Percentiles rank a stretch among this genome's conserved stretches.
Evolutionary conservation across 2,113 vertebrate species (phyloP).

Genomic region (Hydrochoerus hydrochaeris): DNA sequence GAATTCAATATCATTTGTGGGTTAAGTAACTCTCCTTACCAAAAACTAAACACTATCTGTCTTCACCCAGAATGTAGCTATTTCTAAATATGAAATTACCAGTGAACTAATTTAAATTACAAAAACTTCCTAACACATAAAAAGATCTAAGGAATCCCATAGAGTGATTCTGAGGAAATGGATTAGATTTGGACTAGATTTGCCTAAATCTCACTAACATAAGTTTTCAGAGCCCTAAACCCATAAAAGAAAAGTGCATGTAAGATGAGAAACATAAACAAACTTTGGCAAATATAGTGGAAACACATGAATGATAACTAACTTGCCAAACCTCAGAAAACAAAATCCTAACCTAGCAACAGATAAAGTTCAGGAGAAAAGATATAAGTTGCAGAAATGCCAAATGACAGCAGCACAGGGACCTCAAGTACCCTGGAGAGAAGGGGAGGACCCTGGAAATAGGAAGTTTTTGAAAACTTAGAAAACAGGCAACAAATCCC

Average conservation of each 20-base stretch:
- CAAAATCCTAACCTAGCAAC: not conserved
- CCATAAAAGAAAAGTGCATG: not conserved
- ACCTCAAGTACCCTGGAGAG: not conserved
- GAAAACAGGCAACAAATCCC: not conserved
- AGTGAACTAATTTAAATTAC: constrained; percentile 41
- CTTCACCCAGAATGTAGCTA: not conserved
- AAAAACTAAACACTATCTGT: not conserved
- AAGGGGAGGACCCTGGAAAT: not conserved
- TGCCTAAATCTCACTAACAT: not conserved
- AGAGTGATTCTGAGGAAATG: not conserved
- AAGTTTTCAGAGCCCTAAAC: not conserved
- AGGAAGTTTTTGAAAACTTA: not conserved
- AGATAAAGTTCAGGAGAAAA: not conserved
- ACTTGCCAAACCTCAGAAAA: not conserved
- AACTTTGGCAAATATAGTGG: not conserved
- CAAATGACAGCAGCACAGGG: not conserved
- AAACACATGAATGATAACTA: not conserved
- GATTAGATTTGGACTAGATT: not conserved
- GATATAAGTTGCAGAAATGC: not conserved
- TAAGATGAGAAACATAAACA: not conserved
- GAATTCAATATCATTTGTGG: not conserved
- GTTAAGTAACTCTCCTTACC: not conserved
- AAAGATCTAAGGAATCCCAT: not conserved
- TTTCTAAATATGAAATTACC: constrained; percentile 21
- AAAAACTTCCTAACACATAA: not conserved